Base-by-base conservation (phyloP, 2,797 vertebrate species). In the Alca torda region DNA sequence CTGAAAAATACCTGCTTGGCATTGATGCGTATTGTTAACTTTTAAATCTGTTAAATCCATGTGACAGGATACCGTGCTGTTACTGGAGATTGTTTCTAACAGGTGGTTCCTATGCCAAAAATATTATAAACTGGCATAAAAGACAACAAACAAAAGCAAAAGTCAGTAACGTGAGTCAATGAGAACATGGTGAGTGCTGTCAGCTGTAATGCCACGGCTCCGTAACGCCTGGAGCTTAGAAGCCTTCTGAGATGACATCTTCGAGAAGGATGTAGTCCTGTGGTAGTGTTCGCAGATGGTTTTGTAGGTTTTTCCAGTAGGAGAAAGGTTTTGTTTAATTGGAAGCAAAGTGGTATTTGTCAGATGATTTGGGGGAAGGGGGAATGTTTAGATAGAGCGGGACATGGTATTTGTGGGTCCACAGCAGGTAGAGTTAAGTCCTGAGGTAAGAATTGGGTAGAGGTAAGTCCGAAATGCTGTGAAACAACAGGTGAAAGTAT, bases 381-480 rank as follows among this genome's bases (percentile, higher is more conserved):
- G 17, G 21, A 19, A 19, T 48, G 12, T 41, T 84, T n/a, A 26
- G 16, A 15, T 37, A 73, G 67, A 73, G 61, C 16, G 43, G 28
- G 48, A 53, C 12, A 5, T 0, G 2, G 19, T 39, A 21, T 84
- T 75, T 81, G 18, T 75, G 31, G 28, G 21, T 68, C 33, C 13
- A 4, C 35, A 45, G 72, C 59, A 53, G 18, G 39, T 48, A 26
- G 26, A 50, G 35, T 72, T 12, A 67, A 74, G 45, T 31, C 28
- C 11, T 4, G 33, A 60, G 67, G 59, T 74, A n/a, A 33, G 46
- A 16, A 16, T 37, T 67, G 35, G 6, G 9, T 21, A 59, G 45
- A 46, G 4, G 5, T 53, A 64, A n/a, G 53, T 50, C 25, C 0
- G 0, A 53, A 84, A 70, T 1, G 3, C 23, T 33, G 48, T 35